Conservation (phyloP, 2,888 invertebrate genomes). For the Drosophila macrospina region DNA sequence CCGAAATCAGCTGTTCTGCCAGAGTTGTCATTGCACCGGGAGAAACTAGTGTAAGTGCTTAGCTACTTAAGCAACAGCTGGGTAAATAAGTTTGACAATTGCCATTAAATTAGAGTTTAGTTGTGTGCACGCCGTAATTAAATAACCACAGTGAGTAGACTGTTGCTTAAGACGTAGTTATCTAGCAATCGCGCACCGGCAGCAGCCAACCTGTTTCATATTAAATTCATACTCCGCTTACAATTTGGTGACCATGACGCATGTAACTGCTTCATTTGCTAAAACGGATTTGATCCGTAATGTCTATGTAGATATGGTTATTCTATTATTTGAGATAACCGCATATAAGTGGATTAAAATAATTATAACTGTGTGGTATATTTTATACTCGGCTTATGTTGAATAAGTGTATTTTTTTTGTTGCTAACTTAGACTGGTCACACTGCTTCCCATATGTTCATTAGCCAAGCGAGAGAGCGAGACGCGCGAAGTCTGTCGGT, state of each 20-base stretch:
- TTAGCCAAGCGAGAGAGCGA: conserved; percentile 27
- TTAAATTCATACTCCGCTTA: background rate
- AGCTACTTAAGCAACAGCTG: conserved; percentile 35
- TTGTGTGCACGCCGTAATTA: background rate
- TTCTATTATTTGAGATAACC: background rate
- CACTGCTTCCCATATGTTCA: conserved; percentile 53
- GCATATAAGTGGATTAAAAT: too few species aligned
- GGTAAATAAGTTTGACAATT: conserved; percentile 11
- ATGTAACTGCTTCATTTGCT: background rate
- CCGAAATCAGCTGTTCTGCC: conserved; percentile 40
- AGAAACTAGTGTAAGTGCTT: background rate
- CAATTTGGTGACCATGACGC: background rate
- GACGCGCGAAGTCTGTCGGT: conserved; percentile 51
- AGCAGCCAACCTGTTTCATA: background rate
- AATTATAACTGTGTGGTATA: conserved; percentile 1
- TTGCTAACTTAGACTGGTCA: conserved; percentile 18
- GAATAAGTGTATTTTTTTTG: conserved; percentile 1
- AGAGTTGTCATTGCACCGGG: conserved; percentile 35
- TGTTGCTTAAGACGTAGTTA: accelerated
- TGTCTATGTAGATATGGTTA: background rate
- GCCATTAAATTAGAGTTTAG: conserved; percentile 29
- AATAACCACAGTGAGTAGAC: conserved; percentile 36
- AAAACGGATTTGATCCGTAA: too few species aligned
- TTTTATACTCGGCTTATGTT: background rate
- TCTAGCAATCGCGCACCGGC: background rate